Evolutionary conservation across 2,113 vertebrate genomes (phyloP).

Genomic region (Garra rufa): DNA sequence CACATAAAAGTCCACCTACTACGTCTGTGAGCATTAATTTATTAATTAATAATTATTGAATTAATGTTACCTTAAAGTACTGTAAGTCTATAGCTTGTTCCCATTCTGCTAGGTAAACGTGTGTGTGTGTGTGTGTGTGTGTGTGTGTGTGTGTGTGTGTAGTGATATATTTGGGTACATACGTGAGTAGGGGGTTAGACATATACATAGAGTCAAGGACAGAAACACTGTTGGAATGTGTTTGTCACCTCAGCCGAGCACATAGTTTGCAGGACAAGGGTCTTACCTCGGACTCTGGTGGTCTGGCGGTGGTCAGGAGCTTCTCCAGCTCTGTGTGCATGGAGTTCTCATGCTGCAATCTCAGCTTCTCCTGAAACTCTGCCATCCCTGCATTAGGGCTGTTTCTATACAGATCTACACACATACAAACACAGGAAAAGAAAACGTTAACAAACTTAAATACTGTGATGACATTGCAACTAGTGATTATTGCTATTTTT

Average conservation of each 20-base stretch:
- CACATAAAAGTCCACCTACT: no score
- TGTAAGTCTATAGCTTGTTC: no score
- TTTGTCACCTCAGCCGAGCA: not conserved
- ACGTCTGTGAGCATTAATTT: no score
- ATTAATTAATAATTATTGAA: no score
- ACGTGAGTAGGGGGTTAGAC: not conserved
- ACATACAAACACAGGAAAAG: not conserved
- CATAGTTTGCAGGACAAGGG: not conserved
- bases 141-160: not conserved
- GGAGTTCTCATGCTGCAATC: constrained; percentile 84
- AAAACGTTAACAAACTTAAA: not conserved
- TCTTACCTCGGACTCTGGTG: constrained; percentile 74
- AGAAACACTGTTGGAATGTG: not conserved
- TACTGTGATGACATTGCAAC: not conserved
- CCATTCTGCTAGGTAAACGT: no score
- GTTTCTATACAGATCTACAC: constrained; percentile 79
- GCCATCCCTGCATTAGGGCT: constrained; percentile 81
- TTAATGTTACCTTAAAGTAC: no score
- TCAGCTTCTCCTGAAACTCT: constrained; percentile 89
- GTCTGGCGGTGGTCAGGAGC: constrained; percentile 78
- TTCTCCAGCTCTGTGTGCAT: constrained; percentile 87
- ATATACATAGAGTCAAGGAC: not conserved
- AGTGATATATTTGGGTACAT: not conserved
- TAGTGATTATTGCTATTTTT: not conserved
- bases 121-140: no score